A percentile compares a stretch with the other conserved stretches of the same genome.
These are phyloP conservation scores for Hyperoplus immaculatus DNA, from an alignment of 2,797 vertebrate species.

Conservation along the genomic window DNA sequence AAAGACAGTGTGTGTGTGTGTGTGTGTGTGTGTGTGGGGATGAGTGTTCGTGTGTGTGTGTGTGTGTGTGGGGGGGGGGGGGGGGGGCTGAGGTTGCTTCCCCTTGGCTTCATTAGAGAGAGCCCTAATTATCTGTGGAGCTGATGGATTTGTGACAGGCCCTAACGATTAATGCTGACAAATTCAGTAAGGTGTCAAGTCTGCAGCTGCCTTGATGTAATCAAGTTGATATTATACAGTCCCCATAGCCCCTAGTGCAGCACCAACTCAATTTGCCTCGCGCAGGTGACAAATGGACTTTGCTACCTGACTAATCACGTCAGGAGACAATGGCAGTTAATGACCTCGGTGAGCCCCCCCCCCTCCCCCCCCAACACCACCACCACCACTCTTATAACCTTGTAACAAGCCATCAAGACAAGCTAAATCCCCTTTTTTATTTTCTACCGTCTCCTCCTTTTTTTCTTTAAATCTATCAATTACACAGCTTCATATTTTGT, in stretches of 20 bases:
- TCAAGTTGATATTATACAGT: constrained; percentile 99
- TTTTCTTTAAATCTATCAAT: constrained; percentile 30
- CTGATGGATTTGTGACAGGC: constrained; percentile 99
- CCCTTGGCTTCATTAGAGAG: constrained; percentile 98
- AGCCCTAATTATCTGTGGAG: constrained; percentile 99
- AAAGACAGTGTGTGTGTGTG: constrained; percentile 33
- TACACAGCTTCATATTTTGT: neutral
- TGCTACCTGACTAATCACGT: constrained; percentile 99
- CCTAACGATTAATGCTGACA: constrained; percentile 99
- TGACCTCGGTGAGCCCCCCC: constrained; percentile 91
- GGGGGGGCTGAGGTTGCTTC: constrained; percentile 91
- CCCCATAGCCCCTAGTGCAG: constrained; percentile 98
- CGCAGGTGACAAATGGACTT: constrained; percentile 99
- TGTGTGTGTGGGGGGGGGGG: constrained; percentile 22
- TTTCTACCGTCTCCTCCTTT: constrained; percentile 26
- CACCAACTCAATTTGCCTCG: constrained; percentile 99
- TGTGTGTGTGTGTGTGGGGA: constrained; percentile 19
- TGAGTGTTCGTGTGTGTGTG: constrained; percentile 61
- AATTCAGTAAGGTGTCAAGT: constrained; percentile 99
- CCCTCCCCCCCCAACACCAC: constrained; percentile 32
- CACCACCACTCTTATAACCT: constrained; percentile 66
- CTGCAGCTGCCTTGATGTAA: constrained; percentile 99
- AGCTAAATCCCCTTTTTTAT: constrained; percentile 32
- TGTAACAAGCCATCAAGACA: constrained; percentile 59
- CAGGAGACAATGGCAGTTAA: constrained; percentile 98